Base-by-base conservation (phyloP, 2,888 invertebrate genomes). In the Neria commutata region DNA sequence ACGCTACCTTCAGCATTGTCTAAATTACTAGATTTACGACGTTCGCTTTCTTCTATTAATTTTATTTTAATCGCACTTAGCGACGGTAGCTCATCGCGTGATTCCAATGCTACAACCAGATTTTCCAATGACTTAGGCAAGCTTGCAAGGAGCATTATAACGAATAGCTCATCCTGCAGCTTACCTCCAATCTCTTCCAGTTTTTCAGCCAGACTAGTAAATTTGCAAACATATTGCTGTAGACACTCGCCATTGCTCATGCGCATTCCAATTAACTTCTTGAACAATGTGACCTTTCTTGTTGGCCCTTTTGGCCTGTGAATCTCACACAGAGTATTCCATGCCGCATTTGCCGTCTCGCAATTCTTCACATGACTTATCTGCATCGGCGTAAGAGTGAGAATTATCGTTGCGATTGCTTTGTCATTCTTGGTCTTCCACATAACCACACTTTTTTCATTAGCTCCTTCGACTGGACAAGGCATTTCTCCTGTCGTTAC, bases 371-470 rank as follows among this genome's bases (percentile, higher is more conserved):
- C 42, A 14, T 42, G 6, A 19, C 4, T 14, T 11, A 42, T 19
- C 19, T 42, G 42, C 42, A 19, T 19, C 14, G 42, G 19, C 42
- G 19, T 42, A 42, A 42, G 17, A 14, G 21, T 25, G 3, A 50
- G 33, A 11, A 50, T 49, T 26, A 49, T 49, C 25, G 49, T 49
- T 5, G 49, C 49, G n/a, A 14, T 29, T 8, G 49, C 49, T 49
- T 49, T 49, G 4, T 49, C 49, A 17, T n/a, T 49, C 23, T 49
- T 16, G 6, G 16, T n/a, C n/a, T n/a, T n/a, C n/a, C n/a, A n/a
- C n/a, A n/a, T n/a, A n/a, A n/a, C n/a, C n/a, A n/a, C n/a, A n/a
- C n/a, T n/a, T n/a, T n/a, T n/a, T n/a, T n/a, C n/a, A n/a, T n/a
- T n/a, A n/a, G n/a, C n/a, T n/a, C n/a, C n/a, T n/a, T n/a, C n/a